Evolutionary conservation across 2,888 invertebrate genomes (phyloP).

Genomic region (Drosophila setosimentum): DNA sequence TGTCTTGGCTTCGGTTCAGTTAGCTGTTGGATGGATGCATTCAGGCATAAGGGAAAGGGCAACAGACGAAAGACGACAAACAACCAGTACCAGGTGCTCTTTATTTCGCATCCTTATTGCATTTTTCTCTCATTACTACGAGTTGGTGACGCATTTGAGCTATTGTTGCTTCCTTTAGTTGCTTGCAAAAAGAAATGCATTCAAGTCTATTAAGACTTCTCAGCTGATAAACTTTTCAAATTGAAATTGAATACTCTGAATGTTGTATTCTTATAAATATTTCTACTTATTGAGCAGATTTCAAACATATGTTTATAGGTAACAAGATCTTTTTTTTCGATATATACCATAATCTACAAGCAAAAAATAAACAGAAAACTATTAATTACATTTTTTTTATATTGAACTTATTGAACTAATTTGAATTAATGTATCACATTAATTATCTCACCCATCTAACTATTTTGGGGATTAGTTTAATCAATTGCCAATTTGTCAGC

Average conservation of each 20-base stretch:
- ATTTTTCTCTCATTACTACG: conserved; percentile 17
- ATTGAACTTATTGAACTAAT: conserved; percentile 3
- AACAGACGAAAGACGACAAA: neutral
- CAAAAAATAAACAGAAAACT: neutral
- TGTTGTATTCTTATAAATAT: neutral
- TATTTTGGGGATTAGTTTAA: conserved; percentile 12
- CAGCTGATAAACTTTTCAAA: conserved; percentile 6
- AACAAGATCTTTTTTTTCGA: too few species aligned
- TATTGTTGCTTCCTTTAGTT: conserved; percentile 28
- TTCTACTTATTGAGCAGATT: neutral
- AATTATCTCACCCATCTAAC: conserved; percentile 1
- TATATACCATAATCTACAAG: neutral
- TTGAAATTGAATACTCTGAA: neutral
- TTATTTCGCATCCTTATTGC: conserved; percentile 37
- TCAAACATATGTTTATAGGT: neutral
- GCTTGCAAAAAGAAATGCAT: conserved; percentile 24
- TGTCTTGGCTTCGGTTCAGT: conserved; percentile 69
- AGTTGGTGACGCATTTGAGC: conserved; percentile 6
- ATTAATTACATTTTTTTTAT: too few species aligned
- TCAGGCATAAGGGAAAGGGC: neutral
- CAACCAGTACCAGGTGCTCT: conserved; percentile 27
- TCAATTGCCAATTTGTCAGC: conserved; percentile 34
- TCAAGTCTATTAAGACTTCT: conserved; percentile 7
- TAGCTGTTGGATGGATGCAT: conserved; percentile 16
- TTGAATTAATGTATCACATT: conserved; percentile 14